Base-by-base conservation (phyloP, 2,113 vertebrate genomes). In the Limanda limanda region DNA sequence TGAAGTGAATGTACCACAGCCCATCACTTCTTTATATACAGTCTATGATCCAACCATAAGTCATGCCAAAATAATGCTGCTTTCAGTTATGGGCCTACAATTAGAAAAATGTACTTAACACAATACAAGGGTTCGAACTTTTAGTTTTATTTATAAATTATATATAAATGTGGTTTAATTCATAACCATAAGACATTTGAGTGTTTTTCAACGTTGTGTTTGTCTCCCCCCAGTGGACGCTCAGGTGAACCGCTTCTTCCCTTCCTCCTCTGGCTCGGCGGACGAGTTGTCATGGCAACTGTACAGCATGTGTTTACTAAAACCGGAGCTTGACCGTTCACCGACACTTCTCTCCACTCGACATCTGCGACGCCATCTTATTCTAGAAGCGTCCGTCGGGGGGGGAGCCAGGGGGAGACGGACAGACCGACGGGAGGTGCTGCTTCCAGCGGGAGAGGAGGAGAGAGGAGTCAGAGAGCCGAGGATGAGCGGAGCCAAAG, bases 401-500 rank as follows among this genome's bases (percentile, higher is more conserved):
- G 63, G 9, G 20, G 24, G 3, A 45, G 42, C 27, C 51, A 1
- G 65, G 4, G 10, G 65, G 11, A 0, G 0, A 54, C 60, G 3
- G 45, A 66, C 15, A 7, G 24, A 31, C 27, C 27, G 58, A 35
- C 58, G 1, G 4, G 3, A 17, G 25, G 58, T 24, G 14, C 51
- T 54, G 18, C 51, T 21, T n/a, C 51, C 18, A n/a, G 51, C 51
- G 52, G 57, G 14, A 35, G 62, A 59, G 37, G 64, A 42, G 62
- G 12, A 3, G 40, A 58, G 21, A 31, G 58, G 12, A 14, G 24
- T 17, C 31, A 15, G 24, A 20, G 24, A 27, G 52, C 72, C 65
- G 17, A 62, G 71, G 82, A 97, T 97, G 96, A 97, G 93, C 93
- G 94, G 94, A 90, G 92, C 95, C 58, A 94, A 95, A 88, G 91